Percentiles rank a stretch among this genome's conserved stretches.
Evolutionary conservation across 2,888 invertebrate genomes (phyloP).

Genomic region (Parapristionchus giblindavisi): DNA sequence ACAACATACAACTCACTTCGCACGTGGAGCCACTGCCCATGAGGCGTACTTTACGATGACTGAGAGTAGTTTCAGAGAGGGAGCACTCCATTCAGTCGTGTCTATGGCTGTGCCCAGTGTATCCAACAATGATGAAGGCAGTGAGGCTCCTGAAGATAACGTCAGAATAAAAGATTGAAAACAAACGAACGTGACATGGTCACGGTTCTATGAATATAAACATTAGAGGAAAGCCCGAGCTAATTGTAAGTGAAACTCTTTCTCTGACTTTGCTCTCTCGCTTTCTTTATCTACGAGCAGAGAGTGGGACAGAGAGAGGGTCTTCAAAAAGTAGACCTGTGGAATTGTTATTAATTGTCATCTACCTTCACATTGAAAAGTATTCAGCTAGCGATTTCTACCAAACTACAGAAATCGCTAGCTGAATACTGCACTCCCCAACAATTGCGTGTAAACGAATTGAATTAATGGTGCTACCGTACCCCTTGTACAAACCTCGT

Average conservation of each 20-base stretch:
- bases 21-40: conserved; percentile 14
- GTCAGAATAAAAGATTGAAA: too few species aligned
- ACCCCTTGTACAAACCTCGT: conserved; percentile 18
- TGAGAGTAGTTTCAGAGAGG: conserved; percentile 8
- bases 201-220: too few species aligned
- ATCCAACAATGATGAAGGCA: conserved; percentile 18
- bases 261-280: too few species aligned
- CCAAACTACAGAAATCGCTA: neutral
- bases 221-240: too few species aligned
- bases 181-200: too few species aligned
- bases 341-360: too few species aligned
- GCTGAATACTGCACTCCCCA: neutral
- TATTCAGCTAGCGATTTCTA: too few species aligned
- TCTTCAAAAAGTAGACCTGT: too few species aligned
- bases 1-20: conserved; percentile 16
- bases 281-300: too few species aligned
- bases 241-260: too few species aligned
- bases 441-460: neutral
- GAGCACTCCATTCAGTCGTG: neutral
- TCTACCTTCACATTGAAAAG: too few species aligned
- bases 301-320: too few species aligned
- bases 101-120: conserved; percentile 15
- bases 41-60: neutral
- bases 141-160: neutral
- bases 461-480: neutral